Evolutionary conservation across 2,113 vertebrate species (phyloP), one percentile per base, ranked within the genome.

Genomic region (Sander vitreus): DNA sequence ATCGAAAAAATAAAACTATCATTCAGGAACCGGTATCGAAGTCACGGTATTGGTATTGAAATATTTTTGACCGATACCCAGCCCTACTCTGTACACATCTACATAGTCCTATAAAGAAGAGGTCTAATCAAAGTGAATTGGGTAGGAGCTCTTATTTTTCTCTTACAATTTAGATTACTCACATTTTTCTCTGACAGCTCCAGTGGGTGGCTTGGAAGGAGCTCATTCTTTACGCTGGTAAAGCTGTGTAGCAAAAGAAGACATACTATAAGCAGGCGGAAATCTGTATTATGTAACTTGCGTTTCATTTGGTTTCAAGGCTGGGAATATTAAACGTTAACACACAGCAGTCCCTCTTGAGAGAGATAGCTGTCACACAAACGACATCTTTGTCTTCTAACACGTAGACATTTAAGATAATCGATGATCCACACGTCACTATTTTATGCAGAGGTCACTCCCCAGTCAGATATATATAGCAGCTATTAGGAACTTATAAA

Each of bases 171-270:
- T 30, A 62, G 4, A 10, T 1, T 8, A 96, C 98, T 98, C 90
- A 99, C 98, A 89, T 97, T 98, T 92, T 96, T 99, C 90, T 99
- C 98, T 39, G 96, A 97, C 72, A 98, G 36, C 88, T 99, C 97
- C 95, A 99, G 92, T 6, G 95, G 95, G 88, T 99, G 98, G 79
- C 95, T 96, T n/a, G 97, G 98, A 69, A 98, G 78, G 69, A 99
- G 96, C 77, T 98, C 97, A 94, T 92, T 99, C 93, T 98, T 99
- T 27, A 97, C 96, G 84, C 95, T 97, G 54, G 94, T 93, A 78
- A 99, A 98, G 6, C 98, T 99, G 90, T 21, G 68, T 1, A 45
- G 16, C 10, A 23, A 45, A 51, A 65, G 15, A 58, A 65, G 3
- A 48, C 30, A 57, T 5, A 25, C 2, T 69, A 48, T 5, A 43